Conservation (phyloP, 1,140 invertebrate species). For the Andricus grossulariae region DNA sequence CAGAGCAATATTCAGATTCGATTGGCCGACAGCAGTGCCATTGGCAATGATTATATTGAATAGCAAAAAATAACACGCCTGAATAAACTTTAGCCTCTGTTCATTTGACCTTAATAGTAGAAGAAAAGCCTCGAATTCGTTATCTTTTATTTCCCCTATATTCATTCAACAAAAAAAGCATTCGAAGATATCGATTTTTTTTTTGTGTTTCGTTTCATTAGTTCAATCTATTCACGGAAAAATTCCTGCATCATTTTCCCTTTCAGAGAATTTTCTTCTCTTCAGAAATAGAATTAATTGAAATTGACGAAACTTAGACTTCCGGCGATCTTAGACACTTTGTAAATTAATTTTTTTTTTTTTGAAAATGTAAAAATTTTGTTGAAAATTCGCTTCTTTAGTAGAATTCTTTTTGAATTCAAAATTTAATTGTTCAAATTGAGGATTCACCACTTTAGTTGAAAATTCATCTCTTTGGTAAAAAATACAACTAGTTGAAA, state of each 20-base stretch:
- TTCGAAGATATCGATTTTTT: neutral
- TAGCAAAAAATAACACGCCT: neutral
- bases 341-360: too few species aligned
- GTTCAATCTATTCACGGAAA: neutral
- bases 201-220: neutral
- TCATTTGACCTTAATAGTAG: neutral
- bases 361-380: too few species aligned
- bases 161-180: neutral
- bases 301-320: too few species aligned
- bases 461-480: too few species aligned
- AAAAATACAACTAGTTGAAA: too few species aligned
- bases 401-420: too few species aligned
- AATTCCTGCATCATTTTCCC: neutral
- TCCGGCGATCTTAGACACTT: too few species aligned
- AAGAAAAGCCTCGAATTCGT: neutral
- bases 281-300: too few species aligned
- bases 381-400: too few species aligned
- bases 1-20: constrained; percentile 20
- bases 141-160: constrained; percentile 2
- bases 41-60: neutral
- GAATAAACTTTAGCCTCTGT: neutral
- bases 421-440: too few species aligned
- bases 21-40: neutral
- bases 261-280: neutral
- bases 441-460: too few species aligned